phyloP scores from a whole-genome alignment of 2,113 vertebrate species.

The Myrmophylax atrothorax region DNA sequence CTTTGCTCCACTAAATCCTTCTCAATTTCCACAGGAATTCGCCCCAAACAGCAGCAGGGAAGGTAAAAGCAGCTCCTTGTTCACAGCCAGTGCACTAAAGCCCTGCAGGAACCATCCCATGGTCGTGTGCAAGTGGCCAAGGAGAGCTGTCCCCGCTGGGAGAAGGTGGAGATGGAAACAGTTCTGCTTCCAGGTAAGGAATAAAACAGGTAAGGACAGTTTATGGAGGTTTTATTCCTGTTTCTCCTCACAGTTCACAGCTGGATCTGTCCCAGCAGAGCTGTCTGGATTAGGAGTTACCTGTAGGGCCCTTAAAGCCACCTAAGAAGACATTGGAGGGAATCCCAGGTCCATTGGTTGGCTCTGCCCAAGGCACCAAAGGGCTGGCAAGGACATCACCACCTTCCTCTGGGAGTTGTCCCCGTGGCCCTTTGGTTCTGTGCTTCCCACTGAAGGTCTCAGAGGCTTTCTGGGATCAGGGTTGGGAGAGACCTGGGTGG shows the following conservation, averaged over 20 bases:
- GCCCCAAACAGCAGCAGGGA: no score
- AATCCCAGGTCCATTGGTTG: slow-evolving; percentile 8
- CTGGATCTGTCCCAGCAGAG: background rate
- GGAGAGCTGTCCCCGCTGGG: no score
- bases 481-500: slow-evolving; percentile 8
- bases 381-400: slow-evolving; percentile 10
- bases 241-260: background rate
- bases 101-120: no score
- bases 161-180: background rate
- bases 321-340: slow-evolving; percentile 28
- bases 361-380: slow-evolving; percentile 20
- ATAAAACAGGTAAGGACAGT: background rate
- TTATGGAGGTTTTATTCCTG: background rate
- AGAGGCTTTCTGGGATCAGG: slow-evolving; percentile 25
- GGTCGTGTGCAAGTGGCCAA: no score
- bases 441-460: background rate
- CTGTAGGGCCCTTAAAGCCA: background rate
- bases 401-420: background rate
- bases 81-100: no score
- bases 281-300: background rate
- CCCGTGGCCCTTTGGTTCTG: background rate
- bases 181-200: background rate
- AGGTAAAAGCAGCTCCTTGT: no score
- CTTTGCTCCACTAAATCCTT: no score
- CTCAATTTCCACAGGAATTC: no score